These are phyloP conservation scores for Prochilodus magdalenae DNA, from an alignment of 2,113 vertebrate species.

Conservation along the genomic window DNA sequence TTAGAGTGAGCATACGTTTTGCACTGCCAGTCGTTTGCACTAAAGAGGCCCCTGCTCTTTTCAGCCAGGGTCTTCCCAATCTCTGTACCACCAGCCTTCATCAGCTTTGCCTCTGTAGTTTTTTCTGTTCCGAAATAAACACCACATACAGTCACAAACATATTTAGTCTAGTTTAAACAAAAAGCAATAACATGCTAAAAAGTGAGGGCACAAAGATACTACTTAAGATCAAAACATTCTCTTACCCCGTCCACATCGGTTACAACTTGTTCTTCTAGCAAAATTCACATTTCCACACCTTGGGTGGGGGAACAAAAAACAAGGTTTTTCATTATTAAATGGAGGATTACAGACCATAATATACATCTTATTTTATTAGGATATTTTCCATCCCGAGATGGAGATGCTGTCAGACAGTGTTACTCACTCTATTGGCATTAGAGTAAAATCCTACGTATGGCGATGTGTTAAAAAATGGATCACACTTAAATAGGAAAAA, in stretches of 20 bases:
- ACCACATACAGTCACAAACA: background rate
- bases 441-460: too few species aligned
- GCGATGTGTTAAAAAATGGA: too few species aligned
- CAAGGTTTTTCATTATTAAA: too few species aligned
- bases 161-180: background rate
- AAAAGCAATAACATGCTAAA: background rate
- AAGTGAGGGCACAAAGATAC: too few species aligned
- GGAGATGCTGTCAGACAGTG: too few species aligned
- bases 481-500: too few species aligned
- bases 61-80: conserved; percentile 98
- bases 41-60: conserved; percentile 96
- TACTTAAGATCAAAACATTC: background rate
- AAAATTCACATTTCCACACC: conserved; percentile 97
- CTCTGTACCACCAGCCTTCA: conserved; percentile 98
- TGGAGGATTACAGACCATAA: too few species aligned
- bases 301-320: conserved; percentile 54
- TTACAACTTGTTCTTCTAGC: conserved; percentile 97
- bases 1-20: conserved; percentile 86
- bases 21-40: conserved; percentile 98
- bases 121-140: conserved; percentile 80
- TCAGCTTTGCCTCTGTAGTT: conserved; percentile 98
- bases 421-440: too few species aligned
- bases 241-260: conserved; percentile 90
- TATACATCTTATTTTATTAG: too few species aligned
- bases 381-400: too few species aligned